Conservation (phyloP, 2,888 invertebrate genomes). For the Sinohyriopsis cumingii region DNA sequence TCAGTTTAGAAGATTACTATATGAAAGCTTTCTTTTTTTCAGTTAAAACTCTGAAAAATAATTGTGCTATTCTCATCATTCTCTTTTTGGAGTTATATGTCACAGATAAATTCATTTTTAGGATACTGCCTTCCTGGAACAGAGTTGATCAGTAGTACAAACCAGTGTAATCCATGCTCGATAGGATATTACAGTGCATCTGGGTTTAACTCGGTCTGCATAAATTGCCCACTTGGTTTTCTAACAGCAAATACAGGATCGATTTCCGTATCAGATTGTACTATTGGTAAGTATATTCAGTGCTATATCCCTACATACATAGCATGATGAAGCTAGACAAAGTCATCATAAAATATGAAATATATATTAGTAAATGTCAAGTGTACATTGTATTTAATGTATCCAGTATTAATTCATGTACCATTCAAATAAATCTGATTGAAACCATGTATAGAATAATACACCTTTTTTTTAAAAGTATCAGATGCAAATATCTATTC, state of each 20-base stretch:
- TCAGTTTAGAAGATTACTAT: no score
- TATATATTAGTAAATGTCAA: no score
- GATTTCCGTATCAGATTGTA: slow-evolving; percentile 22
- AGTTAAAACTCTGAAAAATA: no score
- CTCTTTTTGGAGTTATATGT: not conserved
- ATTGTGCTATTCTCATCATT: not conserved
- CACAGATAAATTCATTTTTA: slow-evolving; percentile 13
- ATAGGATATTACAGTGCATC: slow-evolving; percentile 42
- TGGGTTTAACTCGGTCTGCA: slow-evolving; percentile 29
- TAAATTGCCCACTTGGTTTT: slow-evolving; percentile 30
- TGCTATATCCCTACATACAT: not conserved
- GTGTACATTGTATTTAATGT: no score
- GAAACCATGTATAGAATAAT: no score
- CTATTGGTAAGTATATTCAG: slow-evolving; percentile 25
- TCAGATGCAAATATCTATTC: no score
- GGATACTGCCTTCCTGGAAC: slow-evolving; percentile 74
- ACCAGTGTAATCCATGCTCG: slow-evolving; percentile 28
- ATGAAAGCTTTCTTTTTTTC: no score
- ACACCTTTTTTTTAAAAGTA: no score
- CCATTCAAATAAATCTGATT: no score
- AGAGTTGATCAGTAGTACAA: slow-evolving; percentile 16
- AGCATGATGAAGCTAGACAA: no score
- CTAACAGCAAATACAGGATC: slow-evolving; percentile 31
- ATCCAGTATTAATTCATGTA: no score
- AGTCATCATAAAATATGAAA: no score